A percentile compares a stretch with the other conserved stretches of the same genome.
phyloP scores from a whole-genome alignment of 2,797 vertebrate species.

The Lophius americanus region DNA sequence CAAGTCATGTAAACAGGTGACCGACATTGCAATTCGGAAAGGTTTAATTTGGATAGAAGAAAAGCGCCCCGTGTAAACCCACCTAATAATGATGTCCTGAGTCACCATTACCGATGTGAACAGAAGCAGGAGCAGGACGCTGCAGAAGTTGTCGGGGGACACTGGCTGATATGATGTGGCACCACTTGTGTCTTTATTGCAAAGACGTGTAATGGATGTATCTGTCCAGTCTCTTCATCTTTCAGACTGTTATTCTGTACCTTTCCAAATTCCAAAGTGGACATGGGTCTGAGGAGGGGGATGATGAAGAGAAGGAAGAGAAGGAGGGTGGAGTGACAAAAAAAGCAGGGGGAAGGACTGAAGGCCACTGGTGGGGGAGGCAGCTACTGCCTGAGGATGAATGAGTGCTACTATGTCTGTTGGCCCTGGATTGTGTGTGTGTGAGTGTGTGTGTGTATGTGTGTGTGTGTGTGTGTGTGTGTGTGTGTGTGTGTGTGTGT shows the following conservation, averaged over 20 bases:
- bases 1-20: too few relatives aligned
- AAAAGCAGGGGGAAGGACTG: conserved; percentile 61
- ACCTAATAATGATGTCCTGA: too few relatives aligned
- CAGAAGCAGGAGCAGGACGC: conserved; percentile 31
- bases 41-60: too few relatives aligned
- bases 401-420: conserved; percentile 79
- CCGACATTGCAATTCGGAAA: too few relatives aligned
- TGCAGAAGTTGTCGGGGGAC: conserved; percentile 29
- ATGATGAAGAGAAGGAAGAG: conserved; percentile 37
- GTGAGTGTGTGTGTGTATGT: conserved; percentile 9
- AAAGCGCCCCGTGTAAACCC: too few relatives aligned
- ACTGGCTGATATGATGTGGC: conserved; percentile 9
- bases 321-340: conserved; percentile 43
- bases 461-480: conserved; percentile 26
- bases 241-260: conserved; percentile 60
- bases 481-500: conserved; percentile 13
- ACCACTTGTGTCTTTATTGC: too few relatives aligned
- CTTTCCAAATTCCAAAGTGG: conserved; percentile 66
- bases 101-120: too few relatives aligned
- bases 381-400: conserved; percentile 65
- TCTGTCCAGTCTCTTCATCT: conserved; percentile 52
- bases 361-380: conserved; percentile 50
- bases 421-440: conserved; percentile 44
- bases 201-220: conserved; percentile 38
- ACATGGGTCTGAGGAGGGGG: conserved; percentile 46